Evolutionary conservation across 64 coral and sea anemone genomes (phyloP).

Genomic region (Stylophora pistillata): DNA sequence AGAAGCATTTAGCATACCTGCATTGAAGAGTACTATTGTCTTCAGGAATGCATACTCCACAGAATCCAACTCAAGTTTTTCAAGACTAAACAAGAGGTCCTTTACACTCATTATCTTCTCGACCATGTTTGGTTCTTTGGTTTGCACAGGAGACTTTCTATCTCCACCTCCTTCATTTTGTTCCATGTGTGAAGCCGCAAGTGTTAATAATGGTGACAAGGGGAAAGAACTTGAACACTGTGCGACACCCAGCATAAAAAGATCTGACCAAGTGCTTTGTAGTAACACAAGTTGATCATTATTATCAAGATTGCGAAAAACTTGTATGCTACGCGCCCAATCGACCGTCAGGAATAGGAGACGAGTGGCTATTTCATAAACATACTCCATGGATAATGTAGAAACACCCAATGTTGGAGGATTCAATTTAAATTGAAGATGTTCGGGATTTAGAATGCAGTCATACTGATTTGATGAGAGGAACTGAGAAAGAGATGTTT

Average conservation of each 20-base stretch:
- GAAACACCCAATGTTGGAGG: conserved; percentile 71
- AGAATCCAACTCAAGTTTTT: conserved; percentile 67
- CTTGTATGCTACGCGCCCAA: conserved; percentile 81
- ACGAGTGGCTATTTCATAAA: conserved; percentile 96
- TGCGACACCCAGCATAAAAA: conserved; percentile 90
- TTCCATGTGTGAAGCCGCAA: conserved; percentile 71
- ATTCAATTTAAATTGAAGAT: conserved; percentile 79
- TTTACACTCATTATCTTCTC: conserved; percentile 82
- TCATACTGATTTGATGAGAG: background rate
- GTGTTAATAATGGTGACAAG: conserved; percentile 83
- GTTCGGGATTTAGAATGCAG: conserved; percentile 58
- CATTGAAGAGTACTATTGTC: conserved; percentile 83
- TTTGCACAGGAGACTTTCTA: background rate
- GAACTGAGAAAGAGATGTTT: background rate
- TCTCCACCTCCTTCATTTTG: background rate
- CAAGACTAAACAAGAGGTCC: conserved; percentile 90
- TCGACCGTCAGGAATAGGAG: conserved; percentile 96
- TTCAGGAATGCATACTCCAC: conserved; percentile 90
- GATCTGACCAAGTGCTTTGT: conserved; percentile 85
- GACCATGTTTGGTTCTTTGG: conserved; percentile 30
- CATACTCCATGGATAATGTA: conserved; percentile 94
- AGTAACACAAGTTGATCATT: conserved; percentile 84
- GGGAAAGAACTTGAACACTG: conserved; percentile 86
- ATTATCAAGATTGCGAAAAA: conserved; percentile 68
- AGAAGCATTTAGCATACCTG: conserved; percentile 28